Base-by-base conservation (phyloP, 1,140 invertebrate species). In the Zaprionus ghesquierei region DNA sequence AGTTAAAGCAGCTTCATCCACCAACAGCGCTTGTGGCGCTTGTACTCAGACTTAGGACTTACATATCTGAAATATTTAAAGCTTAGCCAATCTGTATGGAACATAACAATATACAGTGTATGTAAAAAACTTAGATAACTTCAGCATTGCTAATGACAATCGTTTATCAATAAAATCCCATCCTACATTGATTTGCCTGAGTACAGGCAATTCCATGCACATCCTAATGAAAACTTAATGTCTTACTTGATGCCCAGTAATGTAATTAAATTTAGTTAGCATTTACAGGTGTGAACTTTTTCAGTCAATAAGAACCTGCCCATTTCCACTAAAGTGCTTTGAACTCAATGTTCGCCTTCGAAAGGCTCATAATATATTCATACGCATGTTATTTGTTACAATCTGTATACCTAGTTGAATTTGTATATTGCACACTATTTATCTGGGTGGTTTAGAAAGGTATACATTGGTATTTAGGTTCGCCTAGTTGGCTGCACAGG, bases 21-120 rank as follows among this genome's bases (percentile, higher is more conserved):
- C 53, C 29, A n/a, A 23, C 3, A 55, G 33, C 12, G 1, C 44
- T 0, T 84, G 80, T 22, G 80, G 80, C 13, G 0, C 13, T 12
- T 35, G 12, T 35, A 35, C 2, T 35, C 31, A 2, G 25, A 25
- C 2, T n/a, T n/a, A n/a, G n/a, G n/a, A n/a, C n/a, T n/a, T n/a
- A n/a, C n/a, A n/a, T n/a, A n/a, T n/a, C n/a, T n/a, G n/a, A n/a
- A n/a, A n/a, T n/a, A n/a, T n/a, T n/a, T n/a, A n/a, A n/a, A n/a
- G n/a, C n/a, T n/a, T n/a, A n/a, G n/a, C n/a, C n/a, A n/a, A n/a
- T n/a, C n/a, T n/a, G n/a, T n/a, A n/a, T n/a, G n/a, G n/a, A n/a
- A n/a, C n/a, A n/a, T n/a, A n/a, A n/a, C n/a, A n/a, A n/a, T n/a
- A n/a, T n/a, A n/a, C n/a, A n/a, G n/a, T n/a, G n/a, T n/a, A n/a